Evolutionary conservation across 1,140 invertebrate genomes (phyloP), one percentile per base, ranked within the genome.

Genomic region (Drosophila parvula): DNA sequence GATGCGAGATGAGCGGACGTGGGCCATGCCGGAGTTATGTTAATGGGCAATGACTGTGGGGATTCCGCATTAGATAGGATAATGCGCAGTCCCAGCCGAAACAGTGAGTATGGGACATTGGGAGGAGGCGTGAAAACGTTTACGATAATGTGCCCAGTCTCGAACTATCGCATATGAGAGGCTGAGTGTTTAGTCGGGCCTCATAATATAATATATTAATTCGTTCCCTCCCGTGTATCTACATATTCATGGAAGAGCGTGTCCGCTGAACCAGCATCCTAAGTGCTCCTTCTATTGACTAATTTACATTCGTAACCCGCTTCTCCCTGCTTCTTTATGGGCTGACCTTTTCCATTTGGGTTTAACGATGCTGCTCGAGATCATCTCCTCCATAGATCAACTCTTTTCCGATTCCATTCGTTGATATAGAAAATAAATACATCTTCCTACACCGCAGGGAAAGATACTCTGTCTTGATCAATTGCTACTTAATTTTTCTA

Each of bases 1-100:
- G 61, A 53, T 50, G 61, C 47, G 55, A 63, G 61, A 53, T 50
- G 61, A 51, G 55, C 61, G 64, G 69, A 71, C 57, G 73, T 61
- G 67, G 73, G 65, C 56, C 77, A 48, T 51, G 41, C 50, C 67
- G 67, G 65, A 81, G 81, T 78, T 85, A 84, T 81, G 82, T 86
- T 86, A 85, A 86, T 81, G 79, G 82, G 78, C 82, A 78, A 86
- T 86, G 82, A 81, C 82, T 85, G 74, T 78, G 70, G 82, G 82
- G 82, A 81, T 82, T 81, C 62, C 69, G 79, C 57, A 76, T 81
- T 76, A 86, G 82, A 86, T 86, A 81, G 79, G 70, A 79, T 75
- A 85, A 78, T 86, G 81, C 67, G 82, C 78, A 48, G 44, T 58
- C 40, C 28, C 48, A 44, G 56, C 56, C 50, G 58, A 38, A 69